Base-by-base conservation (phyloP, 2,888 invertebrate genomes). In the Sarcophaga subvicina region DNA sequence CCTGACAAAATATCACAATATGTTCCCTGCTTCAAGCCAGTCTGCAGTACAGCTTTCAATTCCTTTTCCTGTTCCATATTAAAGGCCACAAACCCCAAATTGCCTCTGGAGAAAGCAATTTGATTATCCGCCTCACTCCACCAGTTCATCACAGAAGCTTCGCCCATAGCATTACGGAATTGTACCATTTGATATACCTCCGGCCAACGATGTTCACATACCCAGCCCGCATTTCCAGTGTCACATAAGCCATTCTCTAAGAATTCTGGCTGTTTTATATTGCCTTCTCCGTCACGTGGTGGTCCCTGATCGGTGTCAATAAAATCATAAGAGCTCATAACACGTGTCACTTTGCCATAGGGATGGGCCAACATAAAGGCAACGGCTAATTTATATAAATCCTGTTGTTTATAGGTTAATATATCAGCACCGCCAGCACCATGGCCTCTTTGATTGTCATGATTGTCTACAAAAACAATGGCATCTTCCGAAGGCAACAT, bases 291-390 rank as follows among this genome's bases (percentile, higher is more conserved):
- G 88, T 96, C 95, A 14, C 64, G 94, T 0, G 97, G 97, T 0
- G 97, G 97, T 22, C 96, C 96, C 63, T 90, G 79, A 90, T 95
- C 95, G 17, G 94, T 94, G 77, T 95, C 88, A 0, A 92, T 90
- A 93, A 97, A 98, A 49, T 91, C 93, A 91, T 95, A 98, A 89
- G 97, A 97, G 91, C 97, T 98, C 97, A 98, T 97, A 72, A 98
- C 93, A 76, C 96, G 95, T 0, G 97, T 95, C 78, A 95, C 94
- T 62, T 71, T 71, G 0, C 97, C 97, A 89, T 97, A 97, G 0
- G 97, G 96, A 95, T 97, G 96, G 0, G 98, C 97, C 92, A 98
- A 94, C 96, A 97, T 97, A 92, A 98, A 98, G 0, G 96, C 97
- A 8, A 95, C 95, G 0, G 98, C 98, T 94, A 94, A 95, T 92